phyloP scores from a whole-genome alignment of 2,888 invertebrate genomes.

The Tribolium freemani region DNA sequence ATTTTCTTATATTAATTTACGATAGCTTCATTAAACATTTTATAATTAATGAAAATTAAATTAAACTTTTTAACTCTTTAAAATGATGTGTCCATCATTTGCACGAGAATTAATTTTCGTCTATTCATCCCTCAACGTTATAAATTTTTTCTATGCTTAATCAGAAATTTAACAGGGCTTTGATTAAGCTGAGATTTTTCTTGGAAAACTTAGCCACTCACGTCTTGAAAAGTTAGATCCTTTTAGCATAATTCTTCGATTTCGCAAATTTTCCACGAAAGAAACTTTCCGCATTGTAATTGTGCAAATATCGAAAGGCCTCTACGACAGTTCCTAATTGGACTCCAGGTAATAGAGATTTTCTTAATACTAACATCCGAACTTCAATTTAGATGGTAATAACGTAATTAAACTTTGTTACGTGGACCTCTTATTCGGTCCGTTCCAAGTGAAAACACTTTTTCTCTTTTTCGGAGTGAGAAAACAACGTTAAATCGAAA shows the following conservation, averaged over 20 bases:
- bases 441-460: constrained; percentile 2
- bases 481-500: too few relatives aligned
- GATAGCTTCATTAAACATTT: constrained; percentile 14
- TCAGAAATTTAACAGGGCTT: too few relatives aligned
- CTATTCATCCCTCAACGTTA: not conserved
- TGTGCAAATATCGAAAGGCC: constrained; percentile 30
- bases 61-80: constrained; percentile 8
- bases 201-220: not conserved
- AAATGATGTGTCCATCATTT: not conserved
- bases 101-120: not conserved
- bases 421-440: constrained; percentile 4
- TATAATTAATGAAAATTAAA: constrained; percentile 31
- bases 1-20: constrained; percentile 15
- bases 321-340: constrained; percentile 28
- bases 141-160: not conserved
- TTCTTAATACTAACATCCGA: constrained; percentile 36
- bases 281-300: constrained; percentile 23
- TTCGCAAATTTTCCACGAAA: constrained; percentile 16
- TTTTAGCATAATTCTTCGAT: constrained; percentile 28
- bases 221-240: not conserved
- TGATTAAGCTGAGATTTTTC: not conserved
- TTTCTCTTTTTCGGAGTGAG: not conserved
- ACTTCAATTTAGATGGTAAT: constrained; percentile 39
- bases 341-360: constrained; percentile 37
- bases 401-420: constrained; percentile 37